Percentiles rank a stretch among this genome's conserved stretches.
These are phyloP conservation scores for Scaptomyza cyrtandrae DNA, from an alignment of 2,888 invertebrate species.

Conservation along the genomic window DNA sequence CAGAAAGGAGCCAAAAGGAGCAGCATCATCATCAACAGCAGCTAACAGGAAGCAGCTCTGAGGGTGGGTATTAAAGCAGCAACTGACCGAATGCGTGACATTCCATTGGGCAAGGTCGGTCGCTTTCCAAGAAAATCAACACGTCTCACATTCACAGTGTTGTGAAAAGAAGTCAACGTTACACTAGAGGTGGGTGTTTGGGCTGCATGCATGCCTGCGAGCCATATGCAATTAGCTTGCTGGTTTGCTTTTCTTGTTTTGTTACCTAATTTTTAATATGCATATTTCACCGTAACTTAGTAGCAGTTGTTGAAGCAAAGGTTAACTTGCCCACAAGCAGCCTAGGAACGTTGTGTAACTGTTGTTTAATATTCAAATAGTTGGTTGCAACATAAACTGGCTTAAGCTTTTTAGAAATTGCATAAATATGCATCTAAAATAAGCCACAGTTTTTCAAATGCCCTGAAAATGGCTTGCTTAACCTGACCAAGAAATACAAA, in stretches of 20 bases:
- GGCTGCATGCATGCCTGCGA: conserved; percentile 38
- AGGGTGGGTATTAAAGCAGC: conserved; percentile 18
- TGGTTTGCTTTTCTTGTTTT: conserved; percentile 15
- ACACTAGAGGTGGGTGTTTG: neutral
- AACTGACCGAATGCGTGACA: conserved; percentile 63
- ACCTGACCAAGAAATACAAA: neutral
- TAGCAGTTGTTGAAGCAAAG: conserved; percentile 6
- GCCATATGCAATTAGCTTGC: conserved; percentile 65
- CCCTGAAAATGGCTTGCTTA: neutral
- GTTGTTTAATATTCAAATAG: conserved; percentile 42
- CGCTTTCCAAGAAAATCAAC: conserved; percentile 45
- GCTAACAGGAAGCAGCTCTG: conserved; percentile 42
- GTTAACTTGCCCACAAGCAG: neutral
- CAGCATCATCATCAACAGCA: conserved; percentile 15
- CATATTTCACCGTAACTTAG: conserved; percentile 45
- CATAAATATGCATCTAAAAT: conserved; percentile 25
- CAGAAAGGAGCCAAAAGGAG: conserved; percentile 20
- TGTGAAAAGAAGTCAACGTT: neutral
- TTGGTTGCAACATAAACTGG: conserved; percentile 19
- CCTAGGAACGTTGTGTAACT: conserved; percentile 8
- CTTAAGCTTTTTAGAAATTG: conserved; percentile 30
- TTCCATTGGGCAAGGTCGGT: conserved; percentile 53
- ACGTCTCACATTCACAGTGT: conserved; percentile 8
- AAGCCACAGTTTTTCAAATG: neutral
- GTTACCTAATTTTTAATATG: conserved; percentile 48